Evolutionary conservation across 2,113 vertebrate genomes (phyloP), one percentile per base, ranked within the genome.

Genomic region (Rhynchopsitta pachyrhyncha): DNA sequence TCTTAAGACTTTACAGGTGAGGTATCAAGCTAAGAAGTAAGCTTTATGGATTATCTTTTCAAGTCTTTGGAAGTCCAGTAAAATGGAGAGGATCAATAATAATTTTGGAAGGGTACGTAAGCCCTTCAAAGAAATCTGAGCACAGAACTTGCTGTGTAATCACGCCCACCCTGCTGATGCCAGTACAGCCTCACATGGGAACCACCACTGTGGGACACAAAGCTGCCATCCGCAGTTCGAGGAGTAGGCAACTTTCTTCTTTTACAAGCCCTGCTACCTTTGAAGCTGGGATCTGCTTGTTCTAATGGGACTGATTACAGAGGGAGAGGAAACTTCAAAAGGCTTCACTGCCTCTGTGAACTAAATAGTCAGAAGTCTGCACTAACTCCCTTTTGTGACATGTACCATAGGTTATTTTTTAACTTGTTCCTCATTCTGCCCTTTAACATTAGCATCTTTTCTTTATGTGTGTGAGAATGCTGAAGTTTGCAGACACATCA

Each of bases 281-380:
- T 96, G 95, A 95, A 92, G 92, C 68, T 81, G 20, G 37, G 35
- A 83, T 88, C 79, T 75, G 29, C 79, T 96, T 92, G 46, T 81
- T 92, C 75, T 96, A 60, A 67, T 44, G 88, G 50, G 68, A 86
- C 81, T 82, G 89, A 95, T 94, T 90, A 96, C 90, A 92, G 90
- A 74, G 12, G 20, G 29, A 95, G 70, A 82, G 37, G 74, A 82
- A 91, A 70, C 68, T 94, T 94, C 95, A 95, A 93, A 95, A 90
- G 88, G n/a, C 41, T 80, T 90, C 10, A 4, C 52, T 94, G 88
- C 42, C 49, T 88, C 79, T 95, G 46, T 92, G 82, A 97, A 75
- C 59, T 69, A 87, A 69, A 33, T 24, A 68, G 50, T 82, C 82
- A 90, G 73, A 81, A 87, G 35, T 8, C 88, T 81, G 71, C 19